Percentiles rank a stretch among this genome's conserved stretches.
phyloP scores from a whole-genome alignment of 35 echinoderm and acorn worm species.

The Apostichopus parvimensis region DNA sequence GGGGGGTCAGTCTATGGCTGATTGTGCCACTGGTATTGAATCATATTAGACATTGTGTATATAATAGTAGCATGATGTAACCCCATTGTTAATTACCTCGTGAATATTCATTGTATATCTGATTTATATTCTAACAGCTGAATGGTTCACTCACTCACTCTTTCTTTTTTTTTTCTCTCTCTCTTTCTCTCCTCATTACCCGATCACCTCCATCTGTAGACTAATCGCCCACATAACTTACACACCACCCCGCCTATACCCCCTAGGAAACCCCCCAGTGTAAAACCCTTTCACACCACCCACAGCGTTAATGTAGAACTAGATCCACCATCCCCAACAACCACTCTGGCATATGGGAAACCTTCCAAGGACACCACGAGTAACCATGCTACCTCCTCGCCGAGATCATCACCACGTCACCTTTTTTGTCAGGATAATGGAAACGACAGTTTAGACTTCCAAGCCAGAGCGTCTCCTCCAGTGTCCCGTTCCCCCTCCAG shows the following conservation, averaged over 20 bases:
- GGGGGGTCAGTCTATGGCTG: no score
- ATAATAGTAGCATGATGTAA: constrained; percentile 5
- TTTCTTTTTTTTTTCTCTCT: constrained; percentile 33
- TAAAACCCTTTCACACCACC: not conserved
- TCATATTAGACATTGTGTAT: not conserved
- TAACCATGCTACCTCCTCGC: not conserved
- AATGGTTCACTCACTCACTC: constrained; percentile 32
- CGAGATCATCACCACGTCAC: not conserved
- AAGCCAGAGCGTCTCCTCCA: not conserved
- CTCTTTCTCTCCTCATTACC: constrained; percentile 44
- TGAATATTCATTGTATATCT: constrained; percentile 11
- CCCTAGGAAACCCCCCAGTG: constrained; percentile 17
- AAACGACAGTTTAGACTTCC: not conserved
- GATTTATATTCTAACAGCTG: constrained; percentile 30
- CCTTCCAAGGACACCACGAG: not conserved
- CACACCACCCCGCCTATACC: constrained; percentile 40
- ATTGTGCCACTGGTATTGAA: no score
- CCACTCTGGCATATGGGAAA: not conserved
- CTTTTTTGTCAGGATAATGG: not conserved
- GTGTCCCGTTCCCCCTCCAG: not conserved
- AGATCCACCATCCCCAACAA: not conserved
- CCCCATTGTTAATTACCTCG: constrained; percentile 5
- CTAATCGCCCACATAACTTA: constrained; percentile 38
- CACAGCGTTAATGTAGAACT: not conserved
- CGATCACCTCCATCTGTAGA: constrained; percentile 20